A percentile compares a stretch with the other conserved stretches of the same genome.
Evolutionary conservation across 2,113 vertebrate species (phyloP).

Genomic region (Panthera uncia): DNA sequence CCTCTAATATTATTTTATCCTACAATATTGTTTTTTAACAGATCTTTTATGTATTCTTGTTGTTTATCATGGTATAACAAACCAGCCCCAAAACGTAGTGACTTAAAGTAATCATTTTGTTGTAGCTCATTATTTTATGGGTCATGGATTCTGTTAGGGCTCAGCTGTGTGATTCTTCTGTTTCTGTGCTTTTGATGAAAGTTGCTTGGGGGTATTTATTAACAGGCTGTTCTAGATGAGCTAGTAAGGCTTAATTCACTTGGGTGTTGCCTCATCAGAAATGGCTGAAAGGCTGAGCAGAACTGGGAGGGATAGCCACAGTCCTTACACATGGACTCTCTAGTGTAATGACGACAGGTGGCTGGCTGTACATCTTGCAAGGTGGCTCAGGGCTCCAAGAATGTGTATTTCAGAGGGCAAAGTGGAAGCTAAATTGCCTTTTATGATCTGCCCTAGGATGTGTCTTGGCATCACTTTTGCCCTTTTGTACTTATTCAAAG

Average conservation of each 20-base stretch:
- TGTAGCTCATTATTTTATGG: background rate
- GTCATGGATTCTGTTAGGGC: background rate
- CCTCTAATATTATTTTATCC: background rate
- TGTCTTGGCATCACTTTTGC: background rate
- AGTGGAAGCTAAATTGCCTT: background rate
- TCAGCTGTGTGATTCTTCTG: background rate
- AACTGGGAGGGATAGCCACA: background rate
- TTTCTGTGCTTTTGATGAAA: background rate
- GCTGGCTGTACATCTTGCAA: too few relatives aligned
- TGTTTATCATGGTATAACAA: background rate
- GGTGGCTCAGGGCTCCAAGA: background rate
- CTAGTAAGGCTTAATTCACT: background rate
- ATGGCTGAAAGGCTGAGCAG: background rate
- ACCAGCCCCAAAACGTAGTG: background rate
- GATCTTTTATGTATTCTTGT: background rate
- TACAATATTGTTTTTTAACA: background rate
- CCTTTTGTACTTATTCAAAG: background rate
- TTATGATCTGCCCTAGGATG: background rate
- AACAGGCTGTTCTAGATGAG: background rate
- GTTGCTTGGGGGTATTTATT: background rate
- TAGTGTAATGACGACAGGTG: background rate
- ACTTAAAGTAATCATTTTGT: background rate
- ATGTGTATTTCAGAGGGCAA: background rate
- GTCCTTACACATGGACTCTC: background rate
- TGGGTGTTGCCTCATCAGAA: background rate